phyloP scores from a whole-genome alignment of 2,113 vertebrate genomes.

The Plecturocebus donacophilus region DNA sequence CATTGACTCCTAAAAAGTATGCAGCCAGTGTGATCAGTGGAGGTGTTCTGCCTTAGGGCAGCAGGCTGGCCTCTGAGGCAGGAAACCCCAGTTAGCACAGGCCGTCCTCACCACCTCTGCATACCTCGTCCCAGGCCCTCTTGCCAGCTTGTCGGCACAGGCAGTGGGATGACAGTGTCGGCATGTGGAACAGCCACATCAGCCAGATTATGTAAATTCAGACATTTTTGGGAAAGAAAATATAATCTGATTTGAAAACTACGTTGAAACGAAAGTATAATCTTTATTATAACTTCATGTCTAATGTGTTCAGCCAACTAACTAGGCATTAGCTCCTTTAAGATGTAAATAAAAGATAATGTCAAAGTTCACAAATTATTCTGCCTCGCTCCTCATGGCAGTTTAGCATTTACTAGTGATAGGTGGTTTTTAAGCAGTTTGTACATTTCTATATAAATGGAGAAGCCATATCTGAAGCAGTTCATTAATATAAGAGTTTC shows the following conservation, averaged over 20 bases:
- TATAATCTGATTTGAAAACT: background rate
- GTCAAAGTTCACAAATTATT: background rate
- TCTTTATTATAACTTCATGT: background rate
- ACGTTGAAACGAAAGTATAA: background rate
- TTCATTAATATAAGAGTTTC: background rate
- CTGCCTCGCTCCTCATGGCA: slow-evolving; percentile 6
- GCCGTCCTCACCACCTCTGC: accelerated
- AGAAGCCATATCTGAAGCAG: slow-evolving; percentile 51
- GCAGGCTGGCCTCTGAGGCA: background rate
- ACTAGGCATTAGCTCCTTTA: background rate
- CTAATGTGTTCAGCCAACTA: background rate
- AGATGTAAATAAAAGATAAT: slow-evolving; percentile 10
- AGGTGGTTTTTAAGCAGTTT: slow-evolving; percentile 10
- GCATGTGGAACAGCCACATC: background rate
- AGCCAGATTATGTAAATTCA: background rate
- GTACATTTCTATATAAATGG: background rate
- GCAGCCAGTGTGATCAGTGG: background rate
- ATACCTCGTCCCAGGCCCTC: background rate
- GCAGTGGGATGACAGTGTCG: accelerated
- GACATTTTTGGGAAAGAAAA: background rate
- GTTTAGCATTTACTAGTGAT: background rate
- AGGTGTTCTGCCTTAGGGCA: background rate
- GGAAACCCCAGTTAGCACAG: background rate
- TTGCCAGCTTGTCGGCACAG: background rate
- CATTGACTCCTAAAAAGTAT: background rate